Evolutionary conservation across 92 coral and sea anemone species (phyloP), one percentile per base, ranked within the genome.

Genomic region (Paragorgia papillata): DNA sequence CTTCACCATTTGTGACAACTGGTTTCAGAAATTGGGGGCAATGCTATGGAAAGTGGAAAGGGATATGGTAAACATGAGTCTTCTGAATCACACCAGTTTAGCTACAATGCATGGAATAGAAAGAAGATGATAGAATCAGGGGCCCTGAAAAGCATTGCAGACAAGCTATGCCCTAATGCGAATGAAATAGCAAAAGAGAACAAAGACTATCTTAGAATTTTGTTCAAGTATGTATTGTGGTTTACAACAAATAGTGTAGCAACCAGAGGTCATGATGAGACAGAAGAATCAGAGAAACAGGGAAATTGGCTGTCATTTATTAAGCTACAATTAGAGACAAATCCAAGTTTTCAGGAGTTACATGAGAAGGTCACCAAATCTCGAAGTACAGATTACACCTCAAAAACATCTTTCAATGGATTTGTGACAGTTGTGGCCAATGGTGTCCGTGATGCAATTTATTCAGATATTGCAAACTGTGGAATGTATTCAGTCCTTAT

Each of bases 401-500:
- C 24, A 8, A 63, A 63, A 63, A 63, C 70, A 18, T 63, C 70
- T 1, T 32, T 32, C 49, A 63, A 63, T 39, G 70, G 17, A 63
- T 32, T 63, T 59, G 35, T 59, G 35, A 59, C 65, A 1, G 65
- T 25, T 32, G 24, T 63, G 26, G 70, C 70, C 21, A n/a, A n/a
- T n/a, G n/a, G n/a, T n/a, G 27, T 39, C 1, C 70, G 70, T 8
- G 50, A 63, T 25, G 2, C 3, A 1, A 32, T 63, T 0, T 33
- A 63, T 33, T 39, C 27, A 39, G 41, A 62, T 9, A 62, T 62
- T 19, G 69, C 69, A 14, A 63, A 33, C n/a, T 8, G 26, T 21
- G 51, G 70, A 39, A 37, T 63, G 70, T 63, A 32, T 63, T 63
- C 70, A 1, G 70, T 20, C 26, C 49, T 63, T 32, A 63, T 63